Evolutionary conservation across 2,888 invertebrate genomes (phyloP), one percentile per base, ranked within the genome.

Genomic region (Timandra comae): DNA sequence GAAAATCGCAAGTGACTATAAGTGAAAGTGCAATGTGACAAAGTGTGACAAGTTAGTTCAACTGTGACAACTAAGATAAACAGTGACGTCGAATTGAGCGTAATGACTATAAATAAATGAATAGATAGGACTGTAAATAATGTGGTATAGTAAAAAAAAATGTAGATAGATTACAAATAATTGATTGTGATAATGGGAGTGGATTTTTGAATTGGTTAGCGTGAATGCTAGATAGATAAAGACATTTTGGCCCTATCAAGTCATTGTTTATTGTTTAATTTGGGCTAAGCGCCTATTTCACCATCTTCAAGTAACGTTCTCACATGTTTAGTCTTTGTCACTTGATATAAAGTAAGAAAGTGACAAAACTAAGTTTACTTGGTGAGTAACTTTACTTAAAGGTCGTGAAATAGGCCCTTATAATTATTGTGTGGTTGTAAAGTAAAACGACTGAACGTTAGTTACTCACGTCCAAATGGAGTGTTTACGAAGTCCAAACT

Each of bases 101-200:
- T 27, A 28, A 16, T 35, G 35, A 30, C 27, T 23, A 16, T 5
- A 11, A 10, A 9, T 4, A 22, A 16, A 16, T 23, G 13, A 23
- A 11, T 43, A 44, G 43, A 49, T 56, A 51, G 51, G 39, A 43
- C 47, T 76, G 75, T 76, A 74, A 65, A 76, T 77, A 77, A 45
- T 49, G 57, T 58, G 65, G 63, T 64, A 62, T 74, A 76, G 70
- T 56, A 6, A 16, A 16, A 5, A 16, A 16, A 62, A 71, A 70
- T 71, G 77, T 80, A 80, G 80, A 78, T 80, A 80, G 79, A 65
- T 54, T 65, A 64, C 64, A 63, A 61, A 72, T 73, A 65, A 77
- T 71, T 78, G 64, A 79, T 68, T 80, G 80, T 80, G 80, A 81
- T 79, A 80, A 61, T 58, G 46, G 64, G 40, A 41, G 46, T 32